These are phyloP conservation scores for Drosophila neonasuta DNA, from an alignment of 2,888 invertebrate genomes.

Conservation along the genomic window DNA sequence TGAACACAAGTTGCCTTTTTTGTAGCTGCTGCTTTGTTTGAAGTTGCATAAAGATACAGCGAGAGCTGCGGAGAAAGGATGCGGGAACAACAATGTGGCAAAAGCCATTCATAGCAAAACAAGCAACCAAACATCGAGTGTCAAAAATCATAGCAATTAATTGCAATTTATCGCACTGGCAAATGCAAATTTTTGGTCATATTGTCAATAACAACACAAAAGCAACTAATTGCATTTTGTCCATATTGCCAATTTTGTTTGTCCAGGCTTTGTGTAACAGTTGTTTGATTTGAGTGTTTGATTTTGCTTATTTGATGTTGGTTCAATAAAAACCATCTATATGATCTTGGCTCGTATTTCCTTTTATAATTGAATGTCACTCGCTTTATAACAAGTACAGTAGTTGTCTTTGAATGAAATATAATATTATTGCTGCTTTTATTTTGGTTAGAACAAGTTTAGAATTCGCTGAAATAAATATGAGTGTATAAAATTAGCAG, in stretches of 20 bases:
- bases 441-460: neutral
- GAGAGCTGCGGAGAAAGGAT: constrained; percentile 3
- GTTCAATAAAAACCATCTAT: neutral
- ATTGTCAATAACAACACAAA: constrained; percentile 15
- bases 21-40: constrained; percentile 19
- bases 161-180: constrained; percentile 45
- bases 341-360: neutral
- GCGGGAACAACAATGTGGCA: neutral
- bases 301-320: neutral
- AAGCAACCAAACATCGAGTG: neutral
- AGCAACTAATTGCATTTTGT: constrained; percentile 31
- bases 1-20: constrained; percentile 21
- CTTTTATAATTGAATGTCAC: neutral
- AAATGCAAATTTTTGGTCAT: constrained; percentile 41
- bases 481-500: neutral
- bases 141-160: constrained; percentile 52
- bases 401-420: neutral
- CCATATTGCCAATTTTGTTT: constrained; percentile 22
- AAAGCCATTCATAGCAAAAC: constrained; percentile 23
- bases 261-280: constrained; percentile 7
- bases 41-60: constrained; percentile 37
- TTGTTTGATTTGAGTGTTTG: constrained; percentile 15
- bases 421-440: neutral
- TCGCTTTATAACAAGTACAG: neutral
- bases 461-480: neutral